phyloP scores from a whole-genome alignment of 2,113 vertebrate genomes.

The Laticauda colubrina region DNA sequence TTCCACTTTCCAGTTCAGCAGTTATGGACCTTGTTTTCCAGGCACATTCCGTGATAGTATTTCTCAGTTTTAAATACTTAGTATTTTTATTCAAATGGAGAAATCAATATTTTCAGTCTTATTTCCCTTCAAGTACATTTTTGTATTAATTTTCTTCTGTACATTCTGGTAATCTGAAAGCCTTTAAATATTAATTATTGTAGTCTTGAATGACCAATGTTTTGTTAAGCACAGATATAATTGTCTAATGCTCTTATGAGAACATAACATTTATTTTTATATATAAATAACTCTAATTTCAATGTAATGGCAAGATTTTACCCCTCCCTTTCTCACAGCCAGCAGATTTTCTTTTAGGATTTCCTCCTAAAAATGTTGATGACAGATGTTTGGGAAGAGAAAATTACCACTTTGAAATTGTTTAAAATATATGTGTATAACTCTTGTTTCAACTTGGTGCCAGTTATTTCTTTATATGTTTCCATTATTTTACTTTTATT shows the following conservation, averaged over 20 bases:
- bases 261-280: slow-evolving; percentile 80
- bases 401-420: slow-evolving; percentile 67
- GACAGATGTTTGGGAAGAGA: slow-evolving; percentile 67
- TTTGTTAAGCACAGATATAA: slow-evolving; percentile 79
- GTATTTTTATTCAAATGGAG: slow-evolving; percentile 70
- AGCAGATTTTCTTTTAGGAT: slow-evolving; percentile 84
- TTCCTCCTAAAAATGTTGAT: slow-evolving; percentile 69
- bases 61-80: slow-evolving; percentile 76
- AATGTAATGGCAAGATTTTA: slow-evolving; percentile 70
- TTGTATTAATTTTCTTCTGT: slow-evolving; percentile 76
- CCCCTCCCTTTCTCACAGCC: slow-evolving; percentile 80
- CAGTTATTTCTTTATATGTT: slow-evolving; percentile 67
- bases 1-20: slow-evolving; percentile 68
- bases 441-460: slow-evolving; percentile 65
- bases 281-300: slow-evolving; percentile 74
- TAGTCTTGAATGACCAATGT: slow-evolving; percentile 79
- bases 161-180: slow-evolving; percentile 77
- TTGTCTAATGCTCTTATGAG: slow-evolving; percentile 77
- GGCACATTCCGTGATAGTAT: slow-evolving; percentile 77
- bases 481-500: slow-evolving; percentile 59
- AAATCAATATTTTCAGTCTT: slow-evolving; percentile 71
- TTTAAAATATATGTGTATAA: slow-evolving; percentile 60
- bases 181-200: slow-evolving; percentile 75
- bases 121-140: slow-evolving; percentile 70
- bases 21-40: slow-evolving; percentile 69